phyloP scores from a whole-genome alignment of 2,888 invertebrate species.

The Tipula lateralis region DNA sequence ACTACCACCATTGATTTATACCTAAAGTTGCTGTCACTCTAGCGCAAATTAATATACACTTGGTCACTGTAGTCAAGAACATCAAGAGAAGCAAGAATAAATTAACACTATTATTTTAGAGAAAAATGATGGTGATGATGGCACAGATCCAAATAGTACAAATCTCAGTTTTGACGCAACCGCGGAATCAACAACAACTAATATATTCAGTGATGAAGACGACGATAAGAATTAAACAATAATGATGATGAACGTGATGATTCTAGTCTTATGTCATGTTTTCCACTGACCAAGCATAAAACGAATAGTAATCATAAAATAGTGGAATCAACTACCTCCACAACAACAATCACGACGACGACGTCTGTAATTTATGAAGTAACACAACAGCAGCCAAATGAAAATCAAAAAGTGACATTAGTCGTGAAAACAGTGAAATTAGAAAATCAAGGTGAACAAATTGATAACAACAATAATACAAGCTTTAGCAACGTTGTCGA shows the following conservation, averaged over 20 bases:
- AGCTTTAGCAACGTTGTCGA: no score
- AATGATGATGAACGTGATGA: not conserved
- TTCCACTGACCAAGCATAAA: not conserved
- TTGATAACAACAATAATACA: not conserved
- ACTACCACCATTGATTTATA: no score
- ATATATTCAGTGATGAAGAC: not conserved
- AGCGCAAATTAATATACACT: no score
- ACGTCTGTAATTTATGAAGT: not conserved
- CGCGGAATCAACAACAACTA: not conserved
- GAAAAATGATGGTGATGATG: not conserved
- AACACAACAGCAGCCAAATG: not conserved
- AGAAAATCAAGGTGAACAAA: not conserved
- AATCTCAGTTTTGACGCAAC: not conserved
- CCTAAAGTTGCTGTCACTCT: no score
- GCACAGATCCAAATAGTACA: constrained; percentile 28
- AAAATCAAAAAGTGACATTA: not conserved
- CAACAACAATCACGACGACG: not conserved
- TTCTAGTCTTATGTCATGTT: constrained; percentile 25
- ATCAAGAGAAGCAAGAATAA: no score
- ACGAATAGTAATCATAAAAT: not conserved
- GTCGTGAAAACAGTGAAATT: constrained; percentile 27
- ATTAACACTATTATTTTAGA: constrained; percentile 12
- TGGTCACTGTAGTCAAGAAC: no score
- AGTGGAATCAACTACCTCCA: not conserved
- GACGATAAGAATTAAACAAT: not conserved